phyloP scores from a whole-genome alignment of 2,113 vertebrate genomes.

The Leptosomus discolor region DNA sequence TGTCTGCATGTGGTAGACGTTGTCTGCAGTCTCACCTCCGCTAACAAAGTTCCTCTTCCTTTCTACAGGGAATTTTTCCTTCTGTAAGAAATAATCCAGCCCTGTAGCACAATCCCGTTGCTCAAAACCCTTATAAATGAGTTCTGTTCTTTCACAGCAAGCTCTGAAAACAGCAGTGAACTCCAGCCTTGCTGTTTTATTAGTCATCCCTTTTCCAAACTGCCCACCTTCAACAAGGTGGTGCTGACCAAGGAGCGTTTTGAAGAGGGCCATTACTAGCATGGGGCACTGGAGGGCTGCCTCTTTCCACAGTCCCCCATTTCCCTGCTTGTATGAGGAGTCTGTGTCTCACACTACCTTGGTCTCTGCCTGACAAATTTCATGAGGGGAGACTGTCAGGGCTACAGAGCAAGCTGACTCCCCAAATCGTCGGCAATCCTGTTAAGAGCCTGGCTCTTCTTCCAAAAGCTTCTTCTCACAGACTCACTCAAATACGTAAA shows the following conservation, averaged over 20 bases:
- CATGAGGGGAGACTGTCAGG: neutral
- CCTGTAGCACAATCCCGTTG: neutral
- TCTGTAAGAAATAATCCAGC: neutral
- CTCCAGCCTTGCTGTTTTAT: neutral
- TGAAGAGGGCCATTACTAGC: neutral
- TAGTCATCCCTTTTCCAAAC: neutral
- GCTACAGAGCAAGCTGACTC: neutral
- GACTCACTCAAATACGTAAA: neutral
- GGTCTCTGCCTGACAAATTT: neutral
- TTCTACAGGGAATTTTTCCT: neutral
- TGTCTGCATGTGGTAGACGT: neutral
- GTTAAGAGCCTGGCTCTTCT: neutral
- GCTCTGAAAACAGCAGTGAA: neutral
- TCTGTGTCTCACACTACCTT: neutral
- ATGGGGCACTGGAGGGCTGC: rapidly evolving
- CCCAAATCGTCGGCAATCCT: neutral
- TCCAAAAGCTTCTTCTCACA: neutral
- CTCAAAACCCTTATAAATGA: neutral
- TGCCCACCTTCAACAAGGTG: neutral
- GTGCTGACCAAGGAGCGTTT: neutral
- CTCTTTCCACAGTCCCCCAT: neutral
- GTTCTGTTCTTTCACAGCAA: neutral
- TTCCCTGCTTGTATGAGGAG: neutral
- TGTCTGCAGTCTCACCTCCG: neutral
- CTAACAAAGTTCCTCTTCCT: neutral